Evolutionary conservation across 1,140 invertebrate genomes (phyloP), one percentile per base, ranked within the genome.

Genomic region (Alviniconcha marisindica): DNA sequence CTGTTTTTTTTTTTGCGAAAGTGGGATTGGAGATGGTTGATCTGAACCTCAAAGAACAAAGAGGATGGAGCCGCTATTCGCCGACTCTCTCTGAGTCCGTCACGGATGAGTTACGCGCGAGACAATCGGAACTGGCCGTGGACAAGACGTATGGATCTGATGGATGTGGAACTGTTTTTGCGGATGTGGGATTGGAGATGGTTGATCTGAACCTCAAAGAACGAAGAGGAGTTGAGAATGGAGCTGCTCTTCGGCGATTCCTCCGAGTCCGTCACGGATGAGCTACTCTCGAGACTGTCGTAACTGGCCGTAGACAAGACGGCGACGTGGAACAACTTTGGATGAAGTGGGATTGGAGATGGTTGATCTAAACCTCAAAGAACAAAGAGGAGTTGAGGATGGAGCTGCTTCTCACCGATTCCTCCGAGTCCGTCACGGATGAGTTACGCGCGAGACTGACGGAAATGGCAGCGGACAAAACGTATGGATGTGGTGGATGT

Each of bases 61-160:
- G 60, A 15, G 86, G 18, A 87, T 92, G 88, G 88, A 90, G 77
- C 85, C 91, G 51, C 83, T 92, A 18, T 89, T 92, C 28, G 89
- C 89, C 24, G 90, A 90, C 54, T 85, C 88, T n/a, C 73, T 88
- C 87, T 10, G 85, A 85, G 18, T 36, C 44, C 36, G 31, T 87
- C 33, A 85, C 82, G 51, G 87, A 84, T 33, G 38, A 78, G 18
- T 81, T 86, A 24, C 63, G 31, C 48, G 81, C 73, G 10, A 54
- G 28, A 21, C 44, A 69, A 28, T 7, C n/a, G 18, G 48, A 66
- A 3, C 66, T 71, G 24, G 12, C 24, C 31, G 21, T 66, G 2
- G 36, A 24, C 21, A 28, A 63, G 38, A 24, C 24, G 36, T 7
- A 42, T 31, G 40, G n/a, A n/a, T n/a, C n/a, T 36, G 3, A 1